Base-by-base conservation (phyloP, 1,140 invertebrate species). In the Paraescarpia echinospica region DNA sequence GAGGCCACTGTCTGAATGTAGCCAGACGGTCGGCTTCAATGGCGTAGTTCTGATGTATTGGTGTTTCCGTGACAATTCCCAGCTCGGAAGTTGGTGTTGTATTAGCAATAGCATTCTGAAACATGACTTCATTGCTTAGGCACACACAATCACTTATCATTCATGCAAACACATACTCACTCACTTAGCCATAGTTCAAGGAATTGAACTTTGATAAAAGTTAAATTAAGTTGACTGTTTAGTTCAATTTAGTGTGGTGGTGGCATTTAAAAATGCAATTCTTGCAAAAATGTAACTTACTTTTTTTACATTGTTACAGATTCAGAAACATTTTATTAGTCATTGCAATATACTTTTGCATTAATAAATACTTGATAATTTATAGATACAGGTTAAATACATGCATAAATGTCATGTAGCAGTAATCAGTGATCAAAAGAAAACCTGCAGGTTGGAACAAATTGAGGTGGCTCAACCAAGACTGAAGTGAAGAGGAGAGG, bases 1-100 rank as follows among this genome's bases (percentile, higher is more conserved):
- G 0, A 22, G 92, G 91, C 92, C 92, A 93, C 18, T 92, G 34
- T 34, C n/a, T 35, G 51, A 92, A 93, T 41, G 91, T 35, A 41
- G 34, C 22, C 34, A 35, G 34, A 33, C 91, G 91, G 6, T 35
- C 91, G 2, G 35, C 48, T 59, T 91, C 91, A 35, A 41, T 91
- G 33, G 34, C 35, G 27, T 90, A 90, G 33, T 90, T 35, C 18
- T 34, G 89, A n/a, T 34, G 35, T 90, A 34, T 90, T 18, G 89
- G 89, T 33, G 9, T n/a, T 1, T 90, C 89, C 4, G 22, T 77
- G 59, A 77, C 59, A 77, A 77, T 31, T 77, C 59, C 59, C 59
- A 77, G 59, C 22, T 77, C 59, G 4, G 59, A 77, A 77, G 18
- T 77, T 27, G 59, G 59, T 77, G 59, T 77, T 22, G 59, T 6